Percentiles rank a stretch among this genome's conserved stretches.
These are phyloP conservation scores for Agrilus mali DNA, from an alignment of 2,888 invertebrate species.

Conservation along the genomic window DNA sequence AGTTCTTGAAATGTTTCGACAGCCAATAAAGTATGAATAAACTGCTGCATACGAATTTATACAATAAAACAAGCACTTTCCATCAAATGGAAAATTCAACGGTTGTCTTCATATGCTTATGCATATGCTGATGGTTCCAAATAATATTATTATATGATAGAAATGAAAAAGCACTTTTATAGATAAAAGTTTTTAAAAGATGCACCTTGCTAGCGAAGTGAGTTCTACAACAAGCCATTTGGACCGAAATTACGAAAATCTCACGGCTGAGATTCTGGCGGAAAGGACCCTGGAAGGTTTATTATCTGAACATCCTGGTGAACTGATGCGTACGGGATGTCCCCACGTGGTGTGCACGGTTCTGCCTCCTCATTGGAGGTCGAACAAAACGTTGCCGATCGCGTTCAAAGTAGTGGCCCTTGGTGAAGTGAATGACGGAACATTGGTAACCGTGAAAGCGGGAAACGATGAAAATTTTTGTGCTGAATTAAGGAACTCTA, in stretches of 20 bases:
- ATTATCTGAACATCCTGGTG: conserved; percentile 81
- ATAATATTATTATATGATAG: too few relatives aligned
- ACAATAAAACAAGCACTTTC: too few relatives aligned
- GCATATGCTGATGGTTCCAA: too few relatives aligned
- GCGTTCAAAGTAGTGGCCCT: conserved; percentile 94
- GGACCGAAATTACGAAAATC: conserved; percentile 41
- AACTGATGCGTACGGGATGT: conserved; percentile 82
- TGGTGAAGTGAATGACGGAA: conserved; percentile 91
- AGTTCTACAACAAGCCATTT: conserved; percentile 50
- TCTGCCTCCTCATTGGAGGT: conserved; percentile 92
- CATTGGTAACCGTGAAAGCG: conserved; percentile 87
- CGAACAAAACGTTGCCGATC: conserved; percentile 94
- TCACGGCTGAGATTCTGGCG: conserved; percentile 82
- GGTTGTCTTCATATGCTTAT: too few relatives aligned
- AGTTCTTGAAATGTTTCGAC: not conserved
- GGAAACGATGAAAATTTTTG: conserved; percentile 98
- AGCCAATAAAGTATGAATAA: too few relatives aligned
- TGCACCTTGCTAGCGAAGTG: conserved; percentile 73
- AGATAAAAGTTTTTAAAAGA: conserved; percentile 27
- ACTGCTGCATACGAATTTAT: too few relatives aligned
- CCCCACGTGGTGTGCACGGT: conserved; percentile 94
- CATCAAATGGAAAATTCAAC: too few relatives aligned
- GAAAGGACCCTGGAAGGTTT: conserved; percentile 79
- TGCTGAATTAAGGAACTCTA: conserved; percentile 88
- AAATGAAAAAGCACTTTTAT: not conserved